phyloP scores from a whole-genome alignment of 2,113 vertebrate species.

The Tamias sibiricus region DNA sequence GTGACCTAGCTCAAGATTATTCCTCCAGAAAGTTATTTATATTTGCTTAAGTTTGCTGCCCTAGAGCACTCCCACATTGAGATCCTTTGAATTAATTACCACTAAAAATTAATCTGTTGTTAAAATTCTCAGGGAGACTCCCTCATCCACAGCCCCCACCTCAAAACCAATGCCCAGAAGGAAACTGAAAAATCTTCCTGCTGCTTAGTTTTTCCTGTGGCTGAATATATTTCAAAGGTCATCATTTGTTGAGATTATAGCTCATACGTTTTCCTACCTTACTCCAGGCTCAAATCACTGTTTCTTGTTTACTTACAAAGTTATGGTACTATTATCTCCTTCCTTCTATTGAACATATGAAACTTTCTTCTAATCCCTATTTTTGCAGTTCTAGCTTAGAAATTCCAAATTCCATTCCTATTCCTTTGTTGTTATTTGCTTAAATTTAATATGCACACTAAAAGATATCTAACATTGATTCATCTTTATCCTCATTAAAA shows the following conservation, averaged over 20 bases:
- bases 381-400: conserved; percentile 3
- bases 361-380: not conserved
- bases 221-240: not conserved
- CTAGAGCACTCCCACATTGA: not conserved
- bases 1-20: not conserved
- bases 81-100: not conserved
- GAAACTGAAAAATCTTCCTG: not conserved
- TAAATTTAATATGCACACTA: not conserved
- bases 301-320: not conserved
- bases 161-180: not conserved
- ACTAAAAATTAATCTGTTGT: not conserved
- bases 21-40: not conserved
- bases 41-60: not conserved
- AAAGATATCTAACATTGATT: not conserved
- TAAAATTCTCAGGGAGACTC: not conserved
- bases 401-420: not conserved
- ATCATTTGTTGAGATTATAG: not conserved
- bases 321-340: not conserved
- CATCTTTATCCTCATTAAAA: not conserved
- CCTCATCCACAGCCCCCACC: not conserved
- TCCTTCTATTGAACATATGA: not conserved
- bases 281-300: not conserved
- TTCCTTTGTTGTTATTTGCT: not conserved
- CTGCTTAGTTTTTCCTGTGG: not conserved
- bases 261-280: not conserved